Percentiles rank a stretch among this genome's conserved stretches.
These are phyloP conservation scores for Mythimna ferrago DNA, from an alignment of 2,888 invertebrate genomes.

Conservation along the genomic window DNA sequence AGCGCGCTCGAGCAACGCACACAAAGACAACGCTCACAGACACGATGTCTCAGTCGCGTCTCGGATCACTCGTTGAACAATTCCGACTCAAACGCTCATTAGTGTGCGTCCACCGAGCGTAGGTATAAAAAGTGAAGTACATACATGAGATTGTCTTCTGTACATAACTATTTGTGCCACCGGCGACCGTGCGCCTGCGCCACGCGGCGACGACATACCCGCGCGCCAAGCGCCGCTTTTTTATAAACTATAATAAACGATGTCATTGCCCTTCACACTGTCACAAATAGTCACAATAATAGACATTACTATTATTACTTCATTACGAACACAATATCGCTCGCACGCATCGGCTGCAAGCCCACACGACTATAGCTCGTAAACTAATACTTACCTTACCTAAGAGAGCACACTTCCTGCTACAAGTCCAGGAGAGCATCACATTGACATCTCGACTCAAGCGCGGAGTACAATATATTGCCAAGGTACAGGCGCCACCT, in stretches of 20 bases:
- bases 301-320: constrained; percentile 26
- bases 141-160: too few relatives aligned
- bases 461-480: too few relatives aligned
- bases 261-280: constrained; percentile 40
- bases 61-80: too few relatives aligned
- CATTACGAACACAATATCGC: neutral
- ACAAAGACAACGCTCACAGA: too few relatives aligned
- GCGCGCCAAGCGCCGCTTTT: constrained; percentile 38
- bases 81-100: too few relatives aligned
- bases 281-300: constrained; percentile 24
- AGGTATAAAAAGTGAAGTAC: too few relatives aligned
- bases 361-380: too few relatives aligned
- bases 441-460: neutral
- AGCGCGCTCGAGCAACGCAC: too few relatives aligned
- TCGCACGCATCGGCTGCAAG: neutral
- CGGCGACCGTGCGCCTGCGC: neutral
- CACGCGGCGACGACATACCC: neutral
- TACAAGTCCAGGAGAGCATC: neutral
- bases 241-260: constrained; percentile 21
- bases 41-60: too few relatives aligned
- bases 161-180: too few relatives aligned
- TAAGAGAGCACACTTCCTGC: neutral
- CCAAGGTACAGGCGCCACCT: too few relatives aligned
- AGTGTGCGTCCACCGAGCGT: too few relatives aligned
- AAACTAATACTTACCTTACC: neutral